A percentile compares a stretch with the other conserved stretches of the same genome.
Evolutionary conservation across 2,113 vertebrate genomes (phyloP).

Genomic region (Sapayoa aenigma): DNA sequence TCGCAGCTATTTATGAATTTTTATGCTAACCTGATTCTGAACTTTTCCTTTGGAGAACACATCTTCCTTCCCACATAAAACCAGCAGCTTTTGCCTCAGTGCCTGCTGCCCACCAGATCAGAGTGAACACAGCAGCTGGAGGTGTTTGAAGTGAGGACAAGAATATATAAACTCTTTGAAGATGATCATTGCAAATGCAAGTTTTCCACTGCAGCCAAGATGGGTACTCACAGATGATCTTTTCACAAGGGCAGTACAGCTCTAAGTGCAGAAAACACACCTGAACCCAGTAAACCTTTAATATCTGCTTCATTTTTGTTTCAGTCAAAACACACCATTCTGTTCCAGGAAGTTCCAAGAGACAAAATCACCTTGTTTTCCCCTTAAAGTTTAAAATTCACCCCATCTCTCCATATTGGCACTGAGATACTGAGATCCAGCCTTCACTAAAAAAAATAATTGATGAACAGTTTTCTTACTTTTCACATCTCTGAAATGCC

Average conservation of each 20-base stretch:
- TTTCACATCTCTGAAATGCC: not conserved
- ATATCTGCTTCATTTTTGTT: not conserved
- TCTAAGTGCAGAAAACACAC: not conserved
- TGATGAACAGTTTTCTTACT: not conserved
- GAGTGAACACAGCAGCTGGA: not conserved
- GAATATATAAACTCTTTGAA: not conserved
- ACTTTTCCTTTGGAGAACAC: slow-evolving; percentile 11
- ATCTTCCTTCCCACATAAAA: not conserved
- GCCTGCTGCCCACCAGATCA: not conserved
- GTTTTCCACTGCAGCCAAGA: not conserved
- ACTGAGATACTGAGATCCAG: not conserved
- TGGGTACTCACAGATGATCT: not conserved
- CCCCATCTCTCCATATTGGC: not conserved
- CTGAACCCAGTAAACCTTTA: not conserved
- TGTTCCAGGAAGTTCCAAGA: not conserved
- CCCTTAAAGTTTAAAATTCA: not conserved
- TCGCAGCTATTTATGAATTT: slow-evolving; percentile 38
- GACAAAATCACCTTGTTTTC: not conserved
- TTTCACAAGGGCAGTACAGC: not conserved
- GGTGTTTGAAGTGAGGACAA: not conserved
- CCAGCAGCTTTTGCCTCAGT: not conserved
- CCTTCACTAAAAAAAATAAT: not conserved
- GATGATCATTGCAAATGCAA: not conserved
- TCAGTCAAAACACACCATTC: not conserved
- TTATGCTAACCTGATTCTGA: slow-evolving; percentile 37